These are phyloP conservation scores for Leptinotarsa juncta DNA, from an alignment of 2,888 invertebrate genomes.

Conservation along the genomic window DNA sequence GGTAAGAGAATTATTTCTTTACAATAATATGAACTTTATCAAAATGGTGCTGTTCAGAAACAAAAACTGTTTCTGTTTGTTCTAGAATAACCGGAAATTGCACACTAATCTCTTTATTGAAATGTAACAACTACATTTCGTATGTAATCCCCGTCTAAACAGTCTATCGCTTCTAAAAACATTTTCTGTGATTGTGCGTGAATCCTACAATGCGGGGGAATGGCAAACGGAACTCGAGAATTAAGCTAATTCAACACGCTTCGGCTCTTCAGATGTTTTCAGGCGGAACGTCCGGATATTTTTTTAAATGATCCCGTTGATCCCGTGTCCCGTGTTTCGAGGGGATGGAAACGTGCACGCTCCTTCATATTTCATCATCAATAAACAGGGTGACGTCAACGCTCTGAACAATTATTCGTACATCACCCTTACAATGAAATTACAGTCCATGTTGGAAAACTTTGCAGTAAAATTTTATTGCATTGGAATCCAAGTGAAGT, in stretches of 20 bases:
- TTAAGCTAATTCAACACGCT: conserved; percentile 43
- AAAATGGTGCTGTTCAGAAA: too few species aligned
- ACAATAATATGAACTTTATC: not conserved
- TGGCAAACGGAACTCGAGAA: conserved; percentile 39
- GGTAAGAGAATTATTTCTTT: not conserved
- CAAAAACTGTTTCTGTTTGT: not conserved
- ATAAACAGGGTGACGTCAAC: conserved; percentile 2
- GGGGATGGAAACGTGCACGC: conserved; percentile 13
- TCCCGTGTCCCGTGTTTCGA: conserved; percentile 29
- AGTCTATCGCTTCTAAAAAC: conserved; percentile 13
- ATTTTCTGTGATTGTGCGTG: conserved; percentile 12
- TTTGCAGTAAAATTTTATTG: too few species aligned
- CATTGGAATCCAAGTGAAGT: too few species aligned
- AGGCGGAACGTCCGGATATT: conserved; percentile 38
- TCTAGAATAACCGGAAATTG: conserved; percentile 3
- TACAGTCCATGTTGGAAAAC: too few species aligned
- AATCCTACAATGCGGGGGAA: conserved; percentile 30
- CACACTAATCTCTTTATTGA: conserved; percentile 15
- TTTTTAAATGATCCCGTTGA: conserved; percentile 41
- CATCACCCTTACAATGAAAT: too few species aligned
- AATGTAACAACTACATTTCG: conserved; percentile 9
- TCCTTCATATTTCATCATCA: conserved; percentile 2
- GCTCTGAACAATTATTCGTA: too few species aligned
- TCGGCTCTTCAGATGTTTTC: conserved; percentile 41
- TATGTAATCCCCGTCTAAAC: conserved; percentile 10